Evolutionary conservation across 2,797 vertebrate species (phyloP).

Genomic region (Kryptopterus vitreolus): DNA sequence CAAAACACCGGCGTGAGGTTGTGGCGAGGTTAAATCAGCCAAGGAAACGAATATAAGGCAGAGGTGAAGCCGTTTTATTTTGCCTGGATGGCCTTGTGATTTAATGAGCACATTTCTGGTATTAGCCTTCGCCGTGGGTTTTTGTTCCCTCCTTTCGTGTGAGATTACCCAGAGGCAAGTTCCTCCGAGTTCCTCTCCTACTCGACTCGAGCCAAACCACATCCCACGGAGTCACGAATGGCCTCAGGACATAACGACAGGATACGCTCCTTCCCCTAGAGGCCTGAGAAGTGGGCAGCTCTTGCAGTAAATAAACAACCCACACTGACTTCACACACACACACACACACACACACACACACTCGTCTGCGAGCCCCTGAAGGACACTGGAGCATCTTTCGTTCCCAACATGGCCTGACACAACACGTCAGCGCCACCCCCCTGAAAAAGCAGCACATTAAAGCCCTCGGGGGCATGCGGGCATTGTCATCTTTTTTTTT

Average conservation of each 20-base stretch:
- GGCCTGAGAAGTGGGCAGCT: conserved; percentile 57
- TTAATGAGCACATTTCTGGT: conserved; percentile 74
- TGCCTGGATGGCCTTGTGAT: conserved; percentile 70
- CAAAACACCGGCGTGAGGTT: conserved; percentile 35
- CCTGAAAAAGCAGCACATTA: conserved; percentile 62
- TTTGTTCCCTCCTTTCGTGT: conserved; percentile 4
- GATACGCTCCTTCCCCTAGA: conserved; percentile 58
- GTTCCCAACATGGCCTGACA: conserved; percentile 56
- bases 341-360: too few relatives aligned
- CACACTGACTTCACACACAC: conserved; percentile 64
- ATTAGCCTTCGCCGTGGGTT: conserved; percentile 56
- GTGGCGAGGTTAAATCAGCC: conserved; percentile 69
- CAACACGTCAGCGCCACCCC: conserved; percentile 55
- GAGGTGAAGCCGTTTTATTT: conserved; percentile 73
- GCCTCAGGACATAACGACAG: conserved; percentile 62
- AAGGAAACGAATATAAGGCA: conserved; percentile 65
- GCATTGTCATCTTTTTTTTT: conserved; percentile 67
- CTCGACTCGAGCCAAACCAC: conserved; percentile 58
- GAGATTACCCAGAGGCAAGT: conserved; percentile 58
- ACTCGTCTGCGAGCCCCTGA: conserved; percentile 59
- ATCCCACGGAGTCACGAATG: conserved; percentile 52
- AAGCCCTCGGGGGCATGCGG: conserved; percentile 67
- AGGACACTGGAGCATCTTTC: conserved; percentile 59
- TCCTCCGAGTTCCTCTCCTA: conserved; percentile 53
- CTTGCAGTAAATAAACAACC: conserved; percentile 74